Evolutionary conservation across 1,140 invertebrate genomes (phyloP).

Genomic region (Cheumatopsyche charites): DNA sequence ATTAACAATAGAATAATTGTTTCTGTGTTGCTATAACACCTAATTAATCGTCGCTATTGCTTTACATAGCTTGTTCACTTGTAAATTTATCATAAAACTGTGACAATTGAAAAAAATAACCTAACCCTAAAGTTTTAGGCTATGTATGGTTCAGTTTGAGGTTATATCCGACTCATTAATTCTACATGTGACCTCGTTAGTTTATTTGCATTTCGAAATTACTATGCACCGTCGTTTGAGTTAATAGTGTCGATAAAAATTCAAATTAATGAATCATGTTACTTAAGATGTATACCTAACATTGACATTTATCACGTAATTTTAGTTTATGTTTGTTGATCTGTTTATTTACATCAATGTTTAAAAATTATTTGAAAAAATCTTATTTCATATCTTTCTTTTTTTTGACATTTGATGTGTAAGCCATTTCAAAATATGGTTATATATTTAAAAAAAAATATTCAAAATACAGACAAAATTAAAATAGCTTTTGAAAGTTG

Average conservation of each 20-base stretch:
- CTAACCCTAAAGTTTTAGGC: too few species aligned
- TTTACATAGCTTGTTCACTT: conserved; percentile 1
- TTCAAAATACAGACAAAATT: too few species aligned
- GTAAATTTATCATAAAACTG: too few species aligned
- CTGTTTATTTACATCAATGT: too few species aligned
- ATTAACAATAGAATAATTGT: conserved; percentile 32
- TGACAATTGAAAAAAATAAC: too few species aligned
- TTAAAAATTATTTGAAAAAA: too few species aligned
- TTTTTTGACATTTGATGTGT: too few species aligned
- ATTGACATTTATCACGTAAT: conserved; percentile 21
- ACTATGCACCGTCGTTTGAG: not conserved
- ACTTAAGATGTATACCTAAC: conserved; percentile 18
- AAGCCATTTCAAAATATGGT: too few species aligned
- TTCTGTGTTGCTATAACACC: conserved; percentile 20
- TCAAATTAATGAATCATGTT: conserved; percentile 19
- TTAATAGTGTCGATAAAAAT: conserved; percentile 12
- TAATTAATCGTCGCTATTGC: not conserved
- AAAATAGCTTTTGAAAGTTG: too few species aligned
- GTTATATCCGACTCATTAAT: too few species aligned
- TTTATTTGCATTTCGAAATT: conserved; percentile 24
- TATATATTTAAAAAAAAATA: too few species aligned
- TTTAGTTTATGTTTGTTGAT: not conserved
- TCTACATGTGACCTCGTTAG: conserved; percentile 3
- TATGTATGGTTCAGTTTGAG: not conserved
- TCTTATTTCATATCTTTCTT: too few species aligned